Conservation (phyloP, 2,888 invertebrate species). For the Trichacis sp. region DNA sequence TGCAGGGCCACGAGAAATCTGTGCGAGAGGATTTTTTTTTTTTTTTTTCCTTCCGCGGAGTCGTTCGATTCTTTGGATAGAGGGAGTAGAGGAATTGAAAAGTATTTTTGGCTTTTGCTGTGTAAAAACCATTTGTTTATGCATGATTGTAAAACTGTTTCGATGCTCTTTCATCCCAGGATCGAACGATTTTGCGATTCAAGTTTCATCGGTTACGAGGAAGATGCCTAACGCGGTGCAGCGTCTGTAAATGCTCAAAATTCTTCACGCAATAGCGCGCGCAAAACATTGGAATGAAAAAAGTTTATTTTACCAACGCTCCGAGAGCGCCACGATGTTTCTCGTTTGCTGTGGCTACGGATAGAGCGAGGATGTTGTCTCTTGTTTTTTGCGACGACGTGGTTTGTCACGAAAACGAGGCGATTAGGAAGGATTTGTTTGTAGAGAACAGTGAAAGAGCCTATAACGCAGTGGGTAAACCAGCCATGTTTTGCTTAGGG, state of each 20-base stretch:
- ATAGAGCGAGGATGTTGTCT: slow-evolving; percentile 32
- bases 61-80: background rate
- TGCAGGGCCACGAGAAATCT: background rate
- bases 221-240: slow-evolving; percentile 41
- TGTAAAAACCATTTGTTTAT: background rate
- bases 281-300: slow-evolving; percentile 37
- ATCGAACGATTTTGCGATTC: slow-evolving; percentile 10
- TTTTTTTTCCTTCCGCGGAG: background rate
- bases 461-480: no score
- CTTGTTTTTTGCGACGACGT: slow-evolving; percentile 41
- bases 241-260: slow-evolving; percentile 41
- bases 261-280: slow-evolving; percentile 16
- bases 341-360: slow-evolving; percentile 42
- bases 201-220: slow-evolving; percentile 47
- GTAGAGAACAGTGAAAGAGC: background rate
- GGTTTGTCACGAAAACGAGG: slow-evolving; percentile 19
- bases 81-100: background rate
- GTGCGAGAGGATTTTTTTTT: background rate
- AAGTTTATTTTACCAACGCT: slow-evolving; percentile 42
- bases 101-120: background rate
- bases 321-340: slow-evolving; percentile 41
- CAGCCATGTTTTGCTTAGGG: background rate
- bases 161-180: slow-evolving; percentile 4
- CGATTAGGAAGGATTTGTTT: background rate
- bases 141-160: background rate